Evolutionary conservation across 1,140 invertebrate species (phyloP).

Genomic region (Probaryconus sp.): DNA sequence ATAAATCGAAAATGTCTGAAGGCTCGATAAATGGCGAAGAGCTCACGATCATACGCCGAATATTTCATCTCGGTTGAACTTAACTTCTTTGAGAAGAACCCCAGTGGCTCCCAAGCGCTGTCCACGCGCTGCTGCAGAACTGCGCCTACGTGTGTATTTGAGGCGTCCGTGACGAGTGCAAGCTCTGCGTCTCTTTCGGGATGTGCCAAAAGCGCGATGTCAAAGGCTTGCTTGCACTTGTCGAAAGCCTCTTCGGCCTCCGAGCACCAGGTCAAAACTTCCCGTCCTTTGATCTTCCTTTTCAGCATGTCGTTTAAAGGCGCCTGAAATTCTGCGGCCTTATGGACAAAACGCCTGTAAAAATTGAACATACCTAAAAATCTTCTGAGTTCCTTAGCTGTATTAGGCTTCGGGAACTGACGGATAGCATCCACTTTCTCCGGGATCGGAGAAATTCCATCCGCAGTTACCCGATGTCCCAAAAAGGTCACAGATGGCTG

Average conservation of each 20-base stretch:
- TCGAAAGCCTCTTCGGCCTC: background rate
- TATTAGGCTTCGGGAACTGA: conserved; percentile 27
- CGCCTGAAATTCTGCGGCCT: too few relatives aligned
- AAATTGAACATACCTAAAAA: conserved; percentile 59
- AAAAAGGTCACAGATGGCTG: conserved; percentile 60
- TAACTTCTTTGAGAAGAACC: conserved; percentile 6
- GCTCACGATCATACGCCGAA: background rate
- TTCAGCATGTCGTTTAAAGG: too few relatives aligned
- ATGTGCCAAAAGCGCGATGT: background rate
- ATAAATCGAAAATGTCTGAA: conserved; percentile 1
- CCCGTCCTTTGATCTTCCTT: background rate
- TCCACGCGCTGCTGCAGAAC: background rate
- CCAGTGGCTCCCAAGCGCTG: background rate
- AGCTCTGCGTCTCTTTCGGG: background rate
- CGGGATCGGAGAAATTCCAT: conserved; percentile 60
- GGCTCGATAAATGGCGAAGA: background rate
- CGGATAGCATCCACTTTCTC: conserved; percentile 27
- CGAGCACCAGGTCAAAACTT: background rate
- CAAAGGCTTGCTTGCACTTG: background rate
- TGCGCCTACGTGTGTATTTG: background rate
- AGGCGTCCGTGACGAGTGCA: conserved; percentile 1
- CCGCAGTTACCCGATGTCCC: conserved; percentile 60
- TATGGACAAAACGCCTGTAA: conserved; percentile 54
- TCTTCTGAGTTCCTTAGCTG: conserved; percentile 4
- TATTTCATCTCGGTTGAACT: background rate